These are phyloP conservation scores for Ceuthmochares aereus DNA, from an alignment of 2,113 vertebrate species.

Conservation along the genomic window DNA sequence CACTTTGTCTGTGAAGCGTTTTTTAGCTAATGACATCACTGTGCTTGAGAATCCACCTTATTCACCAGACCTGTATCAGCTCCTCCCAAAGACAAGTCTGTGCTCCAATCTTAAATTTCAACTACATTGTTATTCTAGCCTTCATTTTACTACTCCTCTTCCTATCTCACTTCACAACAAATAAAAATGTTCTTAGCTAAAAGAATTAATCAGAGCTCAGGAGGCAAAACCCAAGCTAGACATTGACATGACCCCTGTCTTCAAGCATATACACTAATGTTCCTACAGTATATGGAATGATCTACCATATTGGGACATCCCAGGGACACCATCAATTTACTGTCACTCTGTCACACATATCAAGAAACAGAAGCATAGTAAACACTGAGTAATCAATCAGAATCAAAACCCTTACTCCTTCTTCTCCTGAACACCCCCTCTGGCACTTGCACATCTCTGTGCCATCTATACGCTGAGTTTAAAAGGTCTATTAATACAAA, in stretches of 20 bases:
- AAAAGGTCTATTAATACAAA: neutral
- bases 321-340: neutral
- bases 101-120: neutral
- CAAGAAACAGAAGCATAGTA: neutral
- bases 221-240: neutral
- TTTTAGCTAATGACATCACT: too few species aligned
- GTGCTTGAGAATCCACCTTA: too few species aligned
- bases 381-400: neutral
- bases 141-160: neutral
- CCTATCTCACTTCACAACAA: neutral
- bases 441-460: neutral
- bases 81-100: too few species aligned
- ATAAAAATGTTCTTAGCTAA: neutral
- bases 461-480: fast-evolving
- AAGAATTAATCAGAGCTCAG: neutral
- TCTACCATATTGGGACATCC: neutral
- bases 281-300: neutral
- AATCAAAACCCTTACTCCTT: neutral
- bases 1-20: too few species aligned
- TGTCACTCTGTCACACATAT: neutral
- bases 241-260: fast-evolving
- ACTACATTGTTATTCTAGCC: neutral
- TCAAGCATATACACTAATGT: neutral
- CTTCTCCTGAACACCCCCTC: neutral
- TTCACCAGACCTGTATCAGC: too few species aligned